Base-by-base conservation (phyloP, 64 coral and sea anemone species). In the Hydrozoanthus tunicans region DNA sequence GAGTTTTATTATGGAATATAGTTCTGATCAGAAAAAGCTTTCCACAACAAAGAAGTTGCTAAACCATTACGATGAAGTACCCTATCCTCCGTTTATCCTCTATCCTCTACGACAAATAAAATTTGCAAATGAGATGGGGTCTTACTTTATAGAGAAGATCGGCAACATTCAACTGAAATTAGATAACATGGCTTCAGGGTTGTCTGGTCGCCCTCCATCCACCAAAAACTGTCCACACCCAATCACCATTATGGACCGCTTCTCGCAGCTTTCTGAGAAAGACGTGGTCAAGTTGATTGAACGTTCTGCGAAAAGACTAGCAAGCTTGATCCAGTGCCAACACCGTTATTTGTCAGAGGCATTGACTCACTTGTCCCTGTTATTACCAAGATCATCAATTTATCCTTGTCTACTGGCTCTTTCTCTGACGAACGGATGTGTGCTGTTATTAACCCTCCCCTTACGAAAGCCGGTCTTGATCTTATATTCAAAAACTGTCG, bases 351-450 rank as follows among this genome's bases (percentile, higher is more conserved):
- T 9, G 85, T 81, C 13, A 62, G 27, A 57, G 43, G 79, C 79
- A 81, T 62, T 62, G 20, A 81, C 79, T 81, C 79, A 60, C 85
- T 73, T 89, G 69, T 89, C 85, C 85, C 85, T 76, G 68, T 61
- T 89, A 89, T 75, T 70, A 89, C 70, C 70, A 89, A 89, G 85
- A 89, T 56, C 85, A 89, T 89, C 72, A 86, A 84, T 61, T 84
- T 68, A 84, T 84, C 81, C 26, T 84, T 84, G 81, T 84, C 81
- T 68, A 84, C 81, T 84, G 81, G 81, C 81, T 84, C 26, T 84
- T 84, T 84, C 26, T 84, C 81, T 84, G 1, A 84, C 81, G 58
- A 84, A 84, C 68, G 81, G 60, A 84, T 66, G 68, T 84, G 81
- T 64, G 81, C 17, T 84, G 65, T 67, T 54, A 63, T 68, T 17